phyloP scores from a whole-genome alignment of 2,888 invertebrate genomes.

The Apamea anceps region DNA sequence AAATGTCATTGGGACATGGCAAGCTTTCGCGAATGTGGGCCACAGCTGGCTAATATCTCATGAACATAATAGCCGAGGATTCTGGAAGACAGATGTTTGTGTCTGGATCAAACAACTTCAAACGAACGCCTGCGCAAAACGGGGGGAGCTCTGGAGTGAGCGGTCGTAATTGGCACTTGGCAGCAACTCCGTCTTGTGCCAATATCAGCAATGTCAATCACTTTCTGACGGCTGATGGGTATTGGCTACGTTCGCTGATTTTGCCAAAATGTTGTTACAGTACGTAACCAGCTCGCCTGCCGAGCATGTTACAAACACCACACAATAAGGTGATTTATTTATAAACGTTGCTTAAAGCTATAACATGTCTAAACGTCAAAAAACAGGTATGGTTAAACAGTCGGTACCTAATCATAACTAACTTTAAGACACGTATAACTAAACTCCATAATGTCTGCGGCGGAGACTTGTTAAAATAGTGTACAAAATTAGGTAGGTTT shows the following conservation, averaged over 20 bases:
- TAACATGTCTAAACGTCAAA: too few species aligned
- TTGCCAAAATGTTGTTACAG: background rate
- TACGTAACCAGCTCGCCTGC: background rate
- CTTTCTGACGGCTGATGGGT: background rate
- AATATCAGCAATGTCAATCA: conserved; percentile 22
- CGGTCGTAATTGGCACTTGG: conserved; percentile 17
- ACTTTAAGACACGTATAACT: too few species aligned
- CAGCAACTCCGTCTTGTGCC: background rate
- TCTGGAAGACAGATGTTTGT: conserved; percentile 42
- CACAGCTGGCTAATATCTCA: conserved; percentile 49
- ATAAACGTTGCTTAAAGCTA: too few species aligned
- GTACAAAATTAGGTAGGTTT: too few species aligned
- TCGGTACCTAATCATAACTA: too few species aligned
- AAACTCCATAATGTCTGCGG: too few species aligned
- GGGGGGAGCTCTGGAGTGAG: background rate
- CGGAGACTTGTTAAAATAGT: too few species aligned
- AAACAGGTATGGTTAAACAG: too few species aligned
- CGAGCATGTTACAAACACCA: background rate
- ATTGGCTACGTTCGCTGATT: too few species aligned
- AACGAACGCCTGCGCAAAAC: conserved; percentile 23
- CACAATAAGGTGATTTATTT: too few species aligned
- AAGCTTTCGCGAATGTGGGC: conserved; percentile 64
- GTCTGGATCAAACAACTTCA: conserved; percentile 45
- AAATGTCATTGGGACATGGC: conserved; percentile 72
- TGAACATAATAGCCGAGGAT: conserved; percentile 33